Evolutionary conservation across 2,797 vertebrate species (phyloP), one percentile per base, ranked within the genome.

Genomic region (Acanthurus tractus): DNA sequence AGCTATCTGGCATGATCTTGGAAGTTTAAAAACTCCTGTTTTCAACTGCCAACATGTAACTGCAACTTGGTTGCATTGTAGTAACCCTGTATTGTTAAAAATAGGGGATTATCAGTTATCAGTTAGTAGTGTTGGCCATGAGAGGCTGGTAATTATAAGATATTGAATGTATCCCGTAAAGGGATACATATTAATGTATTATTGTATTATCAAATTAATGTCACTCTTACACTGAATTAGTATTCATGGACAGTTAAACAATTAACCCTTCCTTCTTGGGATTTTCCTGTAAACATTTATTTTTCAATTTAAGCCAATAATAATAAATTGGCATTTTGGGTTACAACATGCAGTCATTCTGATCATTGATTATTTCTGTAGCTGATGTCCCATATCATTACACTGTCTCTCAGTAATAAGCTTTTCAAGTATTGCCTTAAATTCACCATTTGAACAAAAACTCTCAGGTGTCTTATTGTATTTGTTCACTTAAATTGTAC

Each of bases 281-380:
- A 13, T 14, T 63, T 63, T 44, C 5, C 48, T 49, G 38, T 20
- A 22, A 17, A 54, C 36, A 52, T 70, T 64, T n/a, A 42, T 59
- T 54, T 11, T 22, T 17, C 12, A 14, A 9, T 57, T 73, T 22
- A 56, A 36, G 25, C 20, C 63, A 29, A 0, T 3, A 57, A 68
- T 13, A 40, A 61, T 73, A 55, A 44, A 45, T 25, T 71, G 38
- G 42, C 20, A 49, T 57, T 34, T 8, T 13, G 7, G 46, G 53
- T 10, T 55, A 8, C 15, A 42, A 45, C 18, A 40, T 36, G 25
- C 6, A 59, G 1, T n/a, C 40, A 13, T 15, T 12, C n/a, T 70
- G 46, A 69, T 57, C 40, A 46, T 14, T 58, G 14, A 63, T 62
- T 63, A 6, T 50, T 59, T 61, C n/a, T n/a, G n/a, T n/a, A n/a